A percentile compares a stretch with the other conserved stretches of the same genome.
phyloP scores from a whole-genome alignment of 2,113 vertebrate species.

The Phasianus colchicus region DNA sequence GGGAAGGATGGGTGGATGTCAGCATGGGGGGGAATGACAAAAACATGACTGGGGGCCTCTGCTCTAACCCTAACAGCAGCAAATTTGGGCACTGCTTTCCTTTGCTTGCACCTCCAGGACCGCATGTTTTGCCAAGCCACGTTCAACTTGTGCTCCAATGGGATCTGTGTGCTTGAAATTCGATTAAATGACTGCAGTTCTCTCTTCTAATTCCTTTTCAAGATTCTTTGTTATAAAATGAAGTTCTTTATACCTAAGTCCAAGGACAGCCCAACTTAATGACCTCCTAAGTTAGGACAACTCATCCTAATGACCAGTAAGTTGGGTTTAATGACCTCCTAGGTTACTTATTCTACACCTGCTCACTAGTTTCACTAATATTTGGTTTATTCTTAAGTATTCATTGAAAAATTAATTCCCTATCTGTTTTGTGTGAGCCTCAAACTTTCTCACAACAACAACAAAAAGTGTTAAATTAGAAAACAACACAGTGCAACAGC shows the following conservation, averaged over 20 bases:
- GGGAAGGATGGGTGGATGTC: fast-evolving
- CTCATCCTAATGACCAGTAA: not conserved
- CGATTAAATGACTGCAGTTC: fast-evolving
- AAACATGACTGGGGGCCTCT: fast-evolving
- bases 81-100: fast-evolving
- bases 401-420: not conserved
- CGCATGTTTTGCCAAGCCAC: fast-evolving
- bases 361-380: not conserved
- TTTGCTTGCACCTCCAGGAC: fast-evolving
- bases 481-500: not conserved
- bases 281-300: not conserved
- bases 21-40: fast-evolving
- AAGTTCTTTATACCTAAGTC: not conserved
- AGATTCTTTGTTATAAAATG: fast-evolving
- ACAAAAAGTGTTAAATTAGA: not conserved
- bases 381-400: not conserved
- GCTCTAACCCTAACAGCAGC: not conserved
- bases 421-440: not conserved
- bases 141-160: fast-evolving
- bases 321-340: not conserved
- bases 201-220: not conserved
- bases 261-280: not conserved
- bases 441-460: not conserved
- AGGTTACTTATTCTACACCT: not conserved
- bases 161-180: fast-evolving